These are phyloP conservation scores for Polydesmus complanatus DNA, from an alignment of 2,888 invertebrate species.

Conservation along the genomic window DNA sequence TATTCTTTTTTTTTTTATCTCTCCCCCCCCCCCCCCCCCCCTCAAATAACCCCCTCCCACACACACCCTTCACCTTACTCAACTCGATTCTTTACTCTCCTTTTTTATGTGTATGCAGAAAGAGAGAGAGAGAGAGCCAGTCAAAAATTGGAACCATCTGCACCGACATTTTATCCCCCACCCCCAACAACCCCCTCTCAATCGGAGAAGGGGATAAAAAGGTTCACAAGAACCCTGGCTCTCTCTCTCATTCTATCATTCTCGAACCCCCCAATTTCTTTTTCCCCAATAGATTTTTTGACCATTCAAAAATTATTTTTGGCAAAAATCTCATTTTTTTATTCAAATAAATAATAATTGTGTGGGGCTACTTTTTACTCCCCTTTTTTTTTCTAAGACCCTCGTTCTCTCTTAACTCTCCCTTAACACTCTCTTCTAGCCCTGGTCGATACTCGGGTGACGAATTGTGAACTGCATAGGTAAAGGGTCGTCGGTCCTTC, in stretches of 20 bases:
- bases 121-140: too few species aligned
- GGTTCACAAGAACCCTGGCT: background rate
- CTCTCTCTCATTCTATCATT: background rate
- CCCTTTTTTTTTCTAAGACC: background rate
- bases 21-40: background rate
- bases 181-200: background rate
- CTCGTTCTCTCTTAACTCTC: too few species aligned
- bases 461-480: background rate
- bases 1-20: background rate
- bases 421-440: background rate
- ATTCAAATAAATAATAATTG: background rate
- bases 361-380: background rate
- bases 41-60: background rate
- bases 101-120: background rate
- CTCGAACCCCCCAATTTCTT: too few species aligned
- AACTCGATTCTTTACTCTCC: background rate
- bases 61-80: background rate
- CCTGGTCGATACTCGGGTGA: background rate
- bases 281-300: too few species aligned
- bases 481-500: background rate
- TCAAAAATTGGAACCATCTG: background rate
- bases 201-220: background rate
- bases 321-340: background rate
- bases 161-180: background rate
- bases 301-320: background rate